Evolutionary conservation across 1,140 invertebrate species (phyloP), one percentile per base, ranked within the genome.

Genomic region (Andricus grossulariae): DNA sequence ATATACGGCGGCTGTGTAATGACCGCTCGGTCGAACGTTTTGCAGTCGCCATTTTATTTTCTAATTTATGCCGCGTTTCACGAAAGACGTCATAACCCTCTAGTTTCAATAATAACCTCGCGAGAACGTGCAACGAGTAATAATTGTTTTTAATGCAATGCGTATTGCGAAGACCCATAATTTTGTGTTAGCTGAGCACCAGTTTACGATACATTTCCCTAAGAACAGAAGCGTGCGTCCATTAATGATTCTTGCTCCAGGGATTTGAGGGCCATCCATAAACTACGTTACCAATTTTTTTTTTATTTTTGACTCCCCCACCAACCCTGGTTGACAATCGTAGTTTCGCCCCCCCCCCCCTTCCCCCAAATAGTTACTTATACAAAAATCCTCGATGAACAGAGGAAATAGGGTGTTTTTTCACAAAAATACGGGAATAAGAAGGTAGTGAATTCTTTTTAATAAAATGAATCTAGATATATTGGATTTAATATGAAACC

Each of bases 31-130:
- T 32, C 60, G 25, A 39, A 66, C 60, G 60, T 66, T 16, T 66
- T 45, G 32, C 60, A 66, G 60, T 66, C 60, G 60, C 60, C 60
- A 66, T 66, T 32, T 66, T 66, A 66, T 66, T 66, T 66, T 66
- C 60, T 66, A 66, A 66, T 66, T 66, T 66, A 66, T 66, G 60
- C 60, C 25, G 60, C 60, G 60, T 66, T 66, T 66, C 60, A 66
- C 60, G 60, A 66, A 66, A 66, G 60, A 66, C 60, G 60, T 66
- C 60, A 66, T 66, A 66, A 45, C 60, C 25, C 39, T 32, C 60
- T 66, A 45, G 60, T 66, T 66, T 66, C 60, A 66, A 66, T 66
- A 66, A 66, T 66, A 66, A 66, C 60, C 60, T 66, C 60, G 60
- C 60, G 60, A 39, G 60, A 66, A 66, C 60, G 60, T 66, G 60